Percentiles rank a stretch among this genome's conserved stretches.
phyloP scores from a whole-genome alignment of 1,140 invertebrate genomes.

The Eriocheir sinensis region DNA sequence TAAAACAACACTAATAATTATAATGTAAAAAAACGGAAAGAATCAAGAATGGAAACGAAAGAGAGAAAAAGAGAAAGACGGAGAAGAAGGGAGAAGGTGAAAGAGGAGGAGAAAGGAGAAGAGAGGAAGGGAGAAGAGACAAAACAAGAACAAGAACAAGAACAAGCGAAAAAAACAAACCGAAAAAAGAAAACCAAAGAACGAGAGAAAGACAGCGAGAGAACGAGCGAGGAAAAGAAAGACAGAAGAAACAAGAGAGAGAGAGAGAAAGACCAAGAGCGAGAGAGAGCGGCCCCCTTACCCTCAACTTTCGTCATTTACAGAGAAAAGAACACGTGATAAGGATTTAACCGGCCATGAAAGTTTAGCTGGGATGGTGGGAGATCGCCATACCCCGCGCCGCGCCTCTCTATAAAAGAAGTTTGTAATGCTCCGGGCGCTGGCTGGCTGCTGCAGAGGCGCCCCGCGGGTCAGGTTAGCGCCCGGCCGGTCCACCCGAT shows the following conservation, averaged over 20 bases:
- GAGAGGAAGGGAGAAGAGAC: background rate
- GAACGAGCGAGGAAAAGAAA: too few species aligned
- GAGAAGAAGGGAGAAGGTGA: too few species aligned
- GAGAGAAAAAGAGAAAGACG: too few species aligned
- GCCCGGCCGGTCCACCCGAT: background rate
- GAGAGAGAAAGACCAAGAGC: too few species aligned
- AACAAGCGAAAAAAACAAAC: too few species aligned
- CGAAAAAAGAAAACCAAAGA: too few species aligned
- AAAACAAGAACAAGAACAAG: background rate
- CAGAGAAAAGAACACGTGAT: conserved; percentile 24
- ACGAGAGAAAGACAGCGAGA: background rate
- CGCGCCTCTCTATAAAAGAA: conserved; percentile 24
- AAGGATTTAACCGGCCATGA: conserved; percentile 24
- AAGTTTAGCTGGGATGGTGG: background rate
- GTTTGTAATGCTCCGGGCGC: background rate
- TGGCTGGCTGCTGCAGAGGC: background rate
- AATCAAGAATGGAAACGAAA: too few species aligned
- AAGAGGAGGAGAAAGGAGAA: background rate
- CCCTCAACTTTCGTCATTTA: conserved; percentile 14
- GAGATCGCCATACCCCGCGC: background rate
- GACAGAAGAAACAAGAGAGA: too few species aligned
- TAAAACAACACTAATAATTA: too few species aligned
- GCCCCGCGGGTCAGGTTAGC: conserved; percentile 8
- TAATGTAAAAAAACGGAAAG: too few species aligned
- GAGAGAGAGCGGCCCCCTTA: background rate